A percentile compares a stretch with the other conserved stretches of the same genome.
phyloP scores from a whole-genome alignment of 2,888 invertebrate genomes.

The Alviniconcha strummeri region DNA sequence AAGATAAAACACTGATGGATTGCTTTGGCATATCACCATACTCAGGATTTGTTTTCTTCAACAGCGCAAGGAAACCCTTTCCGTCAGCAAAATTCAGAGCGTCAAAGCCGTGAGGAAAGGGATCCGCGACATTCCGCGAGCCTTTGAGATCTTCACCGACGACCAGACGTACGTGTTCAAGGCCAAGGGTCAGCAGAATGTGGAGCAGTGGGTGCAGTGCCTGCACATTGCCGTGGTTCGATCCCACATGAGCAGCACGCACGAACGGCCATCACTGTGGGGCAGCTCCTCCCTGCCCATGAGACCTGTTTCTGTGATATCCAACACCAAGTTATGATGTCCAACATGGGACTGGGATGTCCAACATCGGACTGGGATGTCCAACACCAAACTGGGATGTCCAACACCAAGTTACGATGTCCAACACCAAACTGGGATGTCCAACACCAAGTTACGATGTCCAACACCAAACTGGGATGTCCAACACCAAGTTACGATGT shows the following conservation, averaged over 20 bases:
- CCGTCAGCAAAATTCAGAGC: conserved; percentile 93
- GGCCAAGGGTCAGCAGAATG: conserved; percentile 94
- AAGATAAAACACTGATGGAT: no score
- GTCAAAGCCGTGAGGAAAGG: conserved; percentile 95
- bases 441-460: no score
- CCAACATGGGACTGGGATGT: background rate
- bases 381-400: no score
- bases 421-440: no score
- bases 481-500: no score
- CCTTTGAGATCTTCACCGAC: conserved; percentile 94
- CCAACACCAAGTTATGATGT: conserved; percentile 4
- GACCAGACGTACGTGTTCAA: conserved; percentile 92
- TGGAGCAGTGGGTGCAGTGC: conserved; percentile 96
- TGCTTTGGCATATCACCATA: no score
- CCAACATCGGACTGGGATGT: no score
- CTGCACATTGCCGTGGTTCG: conserved; percentile 94
- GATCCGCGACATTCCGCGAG: conserved; percentile 90
- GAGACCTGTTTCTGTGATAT: conserved; percentile 1
- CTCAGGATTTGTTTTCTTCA: background rate
- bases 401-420: no score
- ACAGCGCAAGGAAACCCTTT: conserved; percentile 86
- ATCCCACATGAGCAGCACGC: conserved; percentile 76
- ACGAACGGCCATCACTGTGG: background rate
- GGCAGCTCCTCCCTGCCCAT: background rate
- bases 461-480: no score